A percentile compares a stretch with the other conserved stretches of the same genome.
These are phyloP conservation scores for Heterodera carotae DNA, from an alignment of 1,140 invertebrate genomes.

Conservation along the genomic window DNA sequence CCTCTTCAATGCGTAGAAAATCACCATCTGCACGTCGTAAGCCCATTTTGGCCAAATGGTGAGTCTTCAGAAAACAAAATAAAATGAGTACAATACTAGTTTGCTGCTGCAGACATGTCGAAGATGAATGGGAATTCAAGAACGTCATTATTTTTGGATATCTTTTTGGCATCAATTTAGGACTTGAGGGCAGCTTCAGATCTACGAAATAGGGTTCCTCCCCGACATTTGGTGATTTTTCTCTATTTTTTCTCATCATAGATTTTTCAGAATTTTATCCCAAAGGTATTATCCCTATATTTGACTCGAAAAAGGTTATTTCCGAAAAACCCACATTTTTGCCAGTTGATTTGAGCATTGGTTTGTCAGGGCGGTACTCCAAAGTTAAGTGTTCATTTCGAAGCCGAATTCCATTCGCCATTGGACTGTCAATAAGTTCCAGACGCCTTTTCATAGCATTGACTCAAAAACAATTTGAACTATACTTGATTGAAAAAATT, in stretches of 20 bases:
- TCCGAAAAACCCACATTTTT: slow-evolving; percentile 4
- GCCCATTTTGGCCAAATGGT: slow-evolving; percentile 43
- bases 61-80: slow-evolving; percentile 23
- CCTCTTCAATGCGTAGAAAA: slow-evolving; percentile 43
- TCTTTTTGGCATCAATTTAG: too few relatives aligned
- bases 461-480: not conserved
- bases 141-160: too few relatives aligned
- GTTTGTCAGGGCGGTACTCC: slow-evolving; percentile 21
- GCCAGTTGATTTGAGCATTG: slow-evolving; percentile 14
- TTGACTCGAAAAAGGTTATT: too few relatives aligned
- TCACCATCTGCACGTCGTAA: slow-evolving; percentile 26
- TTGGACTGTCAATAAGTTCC: not conserved
- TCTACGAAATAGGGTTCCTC: too few relatives aligned
- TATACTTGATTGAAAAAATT: slow-evolving; percentile 4
- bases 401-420: not conserved
- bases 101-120: too few relatives aligned
- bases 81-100: too few relatives aligned
- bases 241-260: too few relatives aligned
- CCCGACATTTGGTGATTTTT: too few relatives aligned
- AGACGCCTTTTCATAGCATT: not conserved
- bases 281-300: too few relatives aligned
- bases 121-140: too few relatives aligned
- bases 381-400: slow-evolving; percentile 20
- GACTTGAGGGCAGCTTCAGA: too few relatives aligned
- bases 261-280: too few relatives aligned